Base-by-base conservation (phyloP, 2,888 invertebrate genomes). In the Eupithecia insigniata region DNA sequence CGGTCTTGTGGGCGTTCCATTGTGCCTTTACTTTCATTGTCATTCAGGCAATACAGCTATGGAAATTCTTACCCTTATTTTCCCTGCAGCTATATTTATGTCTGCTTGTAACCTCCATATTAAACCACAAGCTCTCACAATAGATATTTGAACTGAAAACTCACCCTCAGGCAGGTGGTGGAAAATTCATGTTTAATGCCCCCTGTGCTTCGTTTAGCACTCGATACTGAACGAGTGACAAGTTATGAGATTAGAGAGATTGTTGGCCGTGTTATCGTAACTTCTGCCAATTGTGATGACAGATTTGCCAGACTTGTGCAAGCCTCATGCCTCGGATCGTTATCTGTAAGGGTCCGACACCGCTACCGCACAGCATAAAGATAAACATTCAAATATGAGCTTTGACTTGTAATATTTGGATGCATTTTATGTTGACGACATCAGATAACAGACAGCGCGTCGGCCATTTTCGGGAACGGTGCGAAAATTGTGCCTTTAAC, bases 111-210 rank as follows among this genome's bases (percentile, higher is more conserved):
- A 22, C 10, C 30, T 30, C 30, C 64, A 39, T 8, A 34, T 34
- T 8, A 6, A 64, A 32, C 64, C 34, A 64, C 64, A 64, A 32
- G n/a, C 61, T 4, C n/a, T 22, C 64, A 34, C 64, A 64, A 74
- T 74, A 67, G 66, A 39, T 68, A 65, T 73, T 73, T 66, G 66
- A 70, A 66, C 74, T 82, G 86, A 70, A 84, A 84, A 84, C 78
- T 36, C 81, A 75, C 80, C 83, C 80, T 80, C 77, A 83, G 85
- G 85, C 92, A 92, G 91, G 92, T 92, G 87, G 78, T 78, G 84
- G 86, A 82, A 87, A 89, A 91, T 89, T 89, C 89, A 87, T 88
- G 90, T 90, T 90, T 91, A 92, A 92, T 90, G 90, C 88, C 87
- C 84, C 86, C 87, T 85, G 85, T 89, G 85, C 89, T 92, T 91